Evolutionary conservation across 1,140 invertebrate species (phyloP).

Genomic region (Aphaenogaster rudis): DNA sequence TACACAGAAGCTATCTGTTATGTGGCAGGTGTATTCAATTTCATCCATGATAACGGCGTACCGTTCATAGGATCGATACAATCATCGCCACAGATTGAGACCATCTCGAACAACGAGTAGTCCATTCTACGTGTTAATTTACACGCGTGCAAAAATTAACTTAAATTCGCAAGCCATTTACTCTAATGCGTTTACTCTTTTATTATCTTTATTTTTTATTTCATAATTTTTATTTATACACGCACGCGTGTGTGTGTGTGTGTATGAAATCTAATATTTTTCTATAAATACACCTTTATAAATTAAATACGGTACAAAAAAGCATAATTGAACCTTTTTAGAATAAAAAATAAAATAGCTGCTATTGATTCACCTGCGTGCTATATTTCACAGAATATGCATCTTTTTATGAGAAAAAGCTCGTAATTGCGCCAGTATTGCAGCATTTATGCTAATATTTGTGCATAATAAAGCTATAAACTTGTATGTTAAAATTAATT

Average conservation of each 20-base stretch:
- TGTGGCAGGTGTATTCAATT: slow-evolving; percentile 24
- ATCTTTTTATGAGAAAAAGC: neutral
- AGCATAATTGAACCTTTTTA: neutral
- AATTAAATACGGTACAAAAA: neutral
- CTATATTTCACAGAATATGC: neutral
- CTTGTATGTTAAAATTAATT: slow-evolving; percentile 8
- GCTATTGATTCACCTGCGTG: neutral
- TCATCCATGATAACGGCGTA: neutral
- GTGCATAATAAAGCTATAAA: slow-evolving; percentile 15
- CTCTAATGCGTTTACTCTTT: neutral
- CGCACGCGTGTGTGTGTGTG: neutral
- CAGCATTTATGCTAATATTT: slow-evolving; percentile 11
- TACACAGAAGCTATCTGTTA: slow-evolving; percentile 1
- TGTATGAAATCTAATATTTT: neutral
- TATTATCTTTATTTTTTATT: neutral
- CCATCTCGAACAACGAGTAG: neutral
- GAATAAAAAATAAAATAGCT: neutral
- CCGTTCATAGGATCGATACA: neutral
- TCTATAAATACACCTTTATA: neutral
- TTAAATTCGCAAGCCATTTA: neutral
- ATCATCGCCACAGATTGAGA: neutral
- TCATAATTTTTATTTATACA: neutral
- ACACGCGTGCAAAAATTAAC: neutral
- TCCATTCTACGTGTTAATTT: neutral
- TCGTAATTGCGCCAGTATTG: neutral